Conservation (phyloP, 2,888 invertebrate species). For the Nemotelus pantherinus region DNA sequence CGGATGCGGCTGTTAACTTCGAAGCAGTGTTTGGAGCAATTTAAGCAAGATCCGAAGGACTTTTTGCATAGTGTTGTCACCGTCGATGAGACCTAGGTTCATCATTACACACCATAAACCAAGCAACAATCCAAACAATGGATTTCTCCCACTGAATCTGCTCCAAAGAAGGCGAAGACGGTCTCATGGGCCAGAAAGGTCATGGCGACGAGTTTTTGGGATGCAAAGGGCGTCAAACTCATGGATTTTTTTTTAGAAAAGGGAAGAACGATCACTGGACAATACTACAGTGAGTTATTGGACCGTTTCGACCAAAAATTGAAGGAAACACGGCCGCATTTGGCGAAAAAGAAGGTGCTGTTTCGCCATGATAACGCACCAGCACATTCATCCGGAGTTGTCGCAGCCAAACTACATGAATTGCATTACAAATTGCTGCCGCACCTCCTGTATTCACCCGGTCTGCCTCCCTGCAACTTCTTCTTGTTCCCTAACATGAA, state of each 20-base stretch:
- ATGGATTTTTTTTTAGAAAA: slow-evolving; percentile 26
- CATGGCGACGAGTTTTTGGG: slow-evolving; percentile 27
- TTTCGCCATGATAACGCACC: slow-evolving; percentile 34
- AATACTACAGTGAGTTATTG: too few species aligned
- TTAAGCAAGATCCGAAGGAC: slow-evolving; percentile 23
- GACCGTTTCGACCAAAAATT: too few species aligned
- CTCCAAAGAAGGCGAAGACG: slow-evolving; percentile 28
- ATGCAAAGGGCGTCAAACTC: slow-evolving; percentile 14
- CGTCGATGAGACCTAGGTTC: slow-evolving; percentile 23
- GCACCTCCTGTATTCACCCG: too few species aligned
- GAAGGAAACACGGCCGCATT: slow-evolving; percentile 39
- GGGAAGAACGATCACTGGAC: slow-evolving; percentile 32
- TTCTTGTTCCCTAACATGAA: slow-evolving; percentile 29
- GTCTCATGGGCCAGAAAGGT: slow-evolving; percentile 28
- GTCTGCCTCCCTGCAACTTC: slow-evolving; percentile 22
- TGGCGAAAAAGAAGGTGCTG: slow-evolving; percentile 39
- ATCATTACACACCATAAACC: slow-evolving; percentile 22
- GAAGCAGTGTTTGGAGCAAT: slow-evolving; percentile 32
- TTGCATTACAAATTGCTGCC: slow-evolving; percentile 33
- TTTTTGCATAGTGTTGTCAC: slow-evolving; percentile 26
- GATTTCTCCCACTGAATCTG: slow-evolving; percentile 11
- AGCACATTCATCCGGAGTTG: slow-evolving; percentile 27
- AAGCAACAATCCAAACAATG: slow-evolving; percentile 28
- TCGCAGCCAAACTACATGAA: too few species aligned
- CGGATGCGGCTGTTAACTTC: slow-evolving; percentile 28